Evolutionary conservation across 2,113 vertebrate genomes (phyloP), one percentile per base, ranked within the genome.

Genomic region (Cyprinodon brontotheroides): DNA sequence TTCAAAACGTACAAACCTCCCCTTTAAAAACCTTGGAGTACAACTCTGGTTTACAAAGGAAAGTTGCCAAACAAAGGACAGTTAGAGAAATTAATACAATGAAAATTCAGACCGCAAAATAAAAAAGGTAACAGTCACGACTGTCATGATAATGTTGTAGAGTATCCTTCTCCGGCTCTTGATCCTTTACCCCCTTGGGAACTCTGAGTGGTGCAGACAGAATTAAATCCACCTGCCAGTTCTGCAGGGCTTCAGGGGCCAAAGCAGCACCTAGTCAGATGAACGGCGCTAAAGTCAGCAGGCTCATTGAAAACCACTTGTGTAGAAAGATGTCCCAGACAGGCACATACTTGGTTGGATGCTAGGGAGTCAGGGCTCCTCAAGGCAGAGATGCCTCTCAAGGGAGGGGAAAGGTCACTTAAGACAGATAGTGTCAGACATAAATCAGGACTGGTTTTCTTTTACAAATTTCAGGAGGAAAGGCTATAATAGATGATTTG

Each of bases 261-360:
- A 77, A 76, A 86, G 37, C 59, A 59, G 78, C 12, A 68, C 80
- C 62, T 53, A 72, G 68, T 80, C 62, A 79, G 65, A 88, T 80
- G 81, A 83, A 72, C 73, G 68, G 67, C 70, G 22, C 69, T 76
- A 61, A 84, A 85, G 65, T 83, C 84, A 84, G 75, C 84, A 85
- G 80, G 73, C 83, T 88, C 67, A 83, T 17, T 82, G 82, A 86
- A 85, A 90, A 81, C 68, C 78, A 77, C 65, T 86, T 76, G 75
- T 67, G 83, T 84, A 84, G 70, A 87, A 89, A 86, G 70, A 81
- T 76, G 47, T 82, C 66, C 68, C 3, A 9, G 71, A 81, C 71
- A 83, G 75, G 72, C 83, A 79, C 15, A 40, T 70, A 84, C 65
- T 81, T 76, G 78, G 80, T 78, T 17, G 4, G 72, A 79, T 73